These are phyloP conservation scores for Plodia interpunctella DNA, from an alignment of 1,140 invertebrate species.

Conservation along the genomic window DNA sequence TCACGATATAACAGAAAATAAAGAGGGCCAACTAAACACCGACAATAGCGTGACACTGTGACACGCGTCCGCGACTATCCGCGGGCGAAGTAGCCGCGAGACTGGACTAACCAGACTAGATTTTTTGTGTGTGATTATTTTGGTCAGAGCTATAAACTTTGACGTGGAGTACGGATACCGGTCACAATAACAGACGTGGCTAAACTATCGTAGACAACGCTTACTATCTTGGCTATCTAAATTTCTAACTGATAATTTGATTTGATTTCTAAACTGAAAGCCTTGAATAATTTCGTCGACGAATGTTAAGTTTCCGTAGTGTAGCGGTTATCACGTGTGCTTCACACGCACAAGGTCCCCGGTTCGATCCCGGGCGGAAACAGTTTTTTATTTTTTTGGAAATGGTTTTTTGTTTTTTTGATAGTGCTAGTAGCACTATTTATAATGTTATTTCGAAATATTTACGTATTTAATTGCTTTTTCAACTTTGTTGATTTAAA, in stretches of 20 bases:
- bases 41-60: constrained; percentile 55
- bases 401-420: background rate
- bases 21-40: constrained; percentile 65
- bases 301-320: constrained; percentile 60
- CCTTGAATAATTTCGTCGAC: background rate
- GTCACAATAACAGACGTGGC: constrained; percentile 2
- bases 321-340: constrained; percentile 77
- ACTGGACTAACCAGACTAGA: constrained; percentile 37
- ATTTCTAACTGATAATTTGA: background rate
- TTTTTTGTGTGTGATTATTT: constrained; percentile 52
- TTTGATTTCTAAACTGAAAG: background rate
- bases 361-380: constrained; percentile 89
- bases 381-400: constrained; percentile 44
- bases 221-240: background rate
- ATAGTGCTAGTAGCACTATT: background rate
- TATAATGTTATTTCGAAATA: too few species aligned
- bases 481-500: too few species aligned
- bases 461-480: too few species aligned
- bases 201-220: background rate
- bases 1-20: constrained; percentile 30
- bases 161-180: constrained; percentile 4
- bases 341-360: constrained; percentile 88
- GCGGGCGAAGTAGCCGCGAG: constrained; percentile 68
- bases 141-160: constrained; percentile 33
- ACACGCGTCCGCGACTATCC: constrained; percentile 57